Evolutionary conservation across 1,140 invertebrate genomes (phyloP).

Genomic region (Halyomorpha halys): DNA sequence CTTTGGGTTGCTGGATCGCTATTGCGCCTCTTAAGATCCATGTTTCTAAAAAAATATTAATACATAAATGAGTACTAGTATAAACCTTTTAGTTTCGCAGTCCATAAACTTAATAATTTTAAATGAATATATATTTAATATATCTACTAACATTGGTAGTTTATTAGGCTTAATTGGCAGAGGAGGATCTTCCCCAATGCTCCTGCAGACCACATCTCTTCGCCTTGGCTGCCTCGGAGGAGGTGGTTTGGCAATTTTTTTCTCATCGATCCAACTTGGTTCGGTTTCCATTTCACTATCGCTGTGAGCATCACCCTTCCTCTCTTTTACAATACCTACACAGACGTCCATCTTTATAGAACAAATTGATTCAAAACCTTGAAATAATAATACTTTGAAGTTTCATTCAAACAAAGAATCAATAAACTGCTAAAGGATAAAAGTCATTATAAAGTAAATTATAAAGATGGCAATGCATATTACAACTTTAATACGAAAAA

Average conservation of each 20-base stretch:
- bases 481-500: no score
- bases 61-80: no score
- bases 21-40: slow-evolving; percentile 51
- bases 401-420: no score
- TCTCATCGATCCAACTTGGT: background rate
- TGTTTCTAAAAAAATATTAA: background rate
- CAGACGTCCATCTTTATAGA: background rate
- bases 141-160: slow-evolving; percentile 1
- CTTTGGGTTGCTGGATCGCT: slow-evolving; percentile 46
- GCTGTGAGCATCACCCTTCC: slow-evolving; percentile 34
- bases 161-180: background rate
- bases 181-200: slow-evolving; percentile 19
- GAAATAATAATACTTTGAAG: no score
- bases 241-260: slow-evolving; percentile 20
- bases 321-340: background rate
- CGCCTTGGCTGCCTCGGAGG: slow-evolving; percentile 25
- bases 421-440: background rate
- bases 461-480: no score
- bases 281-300: slow-evolving; percentile 42
- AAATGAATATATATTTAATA: background rate
- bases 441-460: background rate
- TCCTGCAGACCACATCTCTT: slow-evolving; percentile 20
- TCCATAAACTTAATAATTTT: no score
- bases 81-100: no score
- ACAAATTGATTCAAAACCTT: no score